Evolutionary conservation across 2,797 vertebrate genomes (phyloP).

Genomic region (Alfaro cultratus): DNA sequence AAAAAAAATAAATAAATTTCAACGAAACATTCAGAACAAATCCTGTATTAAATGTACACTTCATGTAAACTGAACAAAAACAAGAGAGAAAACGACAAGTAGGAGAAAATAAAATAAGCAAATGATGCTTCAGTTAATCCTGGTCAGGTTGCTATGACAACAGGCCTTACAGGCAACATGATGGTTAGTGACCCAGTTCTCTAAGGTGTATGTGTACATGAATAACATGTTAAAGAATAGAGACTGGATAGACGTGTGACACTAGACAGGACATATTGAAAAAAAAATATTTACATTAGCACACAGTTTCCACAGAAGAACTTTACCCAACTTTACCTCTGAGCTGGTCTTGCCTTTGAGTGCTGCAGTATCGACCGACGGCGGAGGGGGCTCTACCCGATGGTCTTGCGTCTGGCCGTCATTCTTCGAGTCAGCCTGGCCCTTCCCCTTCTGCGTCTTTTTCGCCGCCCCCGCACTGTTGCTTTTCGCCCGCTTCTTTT

Average conservation of each 20-base stretch:
- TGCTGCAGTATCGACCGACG: slow-evolving; percentile 23
- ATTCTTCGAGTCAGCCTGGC: slow-evolving; percentile 84
- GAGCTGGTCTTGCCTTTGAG: slow-evolving; percentile 43
- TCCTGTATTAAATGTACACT: neutral
- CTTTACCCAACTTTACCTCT: slow-evolving; percentile 65
- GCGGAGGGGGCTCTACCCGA: slow-evolving; percentile 68
- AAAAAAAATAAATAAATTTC: neutral
- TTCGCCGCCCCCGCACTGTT: slow-evolving; percentile 85
- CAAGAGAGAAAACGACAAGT: slow-evolving; percentile 12
- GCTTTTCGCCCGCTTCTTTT: slow-evolving; percentile 88
- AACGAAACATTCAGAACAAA: neutral
- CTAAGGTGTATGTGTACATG: slow-evolving; percentile 64
- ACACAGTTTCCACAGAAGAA: neutral
- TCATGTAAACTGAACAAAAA: slow-evolving; percentile 22
- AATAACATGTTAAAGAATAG: slow-evolving; percentile 49
- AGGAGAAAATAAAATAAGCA: slow-evolving; percentile 34
- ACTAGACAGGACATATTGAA: neutral
- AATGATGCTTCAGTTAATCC: slow-evolving; percentile 61
- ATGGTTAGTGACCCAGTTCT: slow-evolving; percentile 81
- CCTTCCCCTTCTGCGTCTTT: slow-evolving; percentile 93
- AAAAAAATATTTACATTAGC: too few relatives aligned
- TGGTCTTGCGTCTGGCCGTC: slow-evolving; percentile 81
- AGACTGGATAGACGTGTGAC: slow-evolving; percentile 9
- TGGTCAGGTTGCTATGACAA: slow-evolving; percentile 77
- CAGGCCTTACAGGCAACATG: slow-evolving; percentile 64